Evolutionary conservation across 2,888 invertebrate genomes (phyloP), one percentile per base, ranked within the genome.

Genomic region (Prionchulus punctatus): DNA sequence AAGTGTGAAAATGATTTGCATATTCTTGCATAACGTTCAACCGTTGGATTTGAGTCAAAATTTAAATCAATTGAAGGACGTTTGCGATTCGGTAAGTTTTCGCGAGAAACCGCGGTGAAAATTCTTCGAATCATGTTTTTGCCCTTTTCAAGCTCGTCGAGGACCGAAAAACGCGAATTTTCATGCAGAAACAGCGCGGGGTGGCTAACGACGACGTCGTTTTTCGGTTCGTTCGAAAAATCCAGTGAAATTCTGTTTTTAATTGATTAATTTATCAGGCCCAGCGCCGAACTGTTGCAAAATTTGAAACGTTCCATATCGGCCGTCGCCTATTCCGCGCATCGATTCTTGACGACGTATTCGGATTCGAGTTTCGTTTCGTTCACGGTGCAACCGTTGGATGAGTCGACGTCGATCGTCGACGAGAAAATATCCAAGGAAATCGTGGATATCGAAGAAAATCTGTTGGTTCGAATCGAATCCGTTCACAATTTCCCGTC

Each of bases 1-100:
- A 60, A 64, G 70, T 1, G 69, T 72, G 50, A 72, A 72, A 60
- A 70, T 72, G 4, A 61, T 73, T 30, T 71, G 72, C 62, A 65
- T 67, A 30, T 65, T 66, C 36, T 62, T 73, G 54, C 68, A 67
- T 53, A 67, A 68, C 48, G 67, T 72, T 1, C 71, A 73, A 60
- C 71, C 72, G 1, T 66, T 66, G 2, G 71, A 71, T 50, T 63
- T 73, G 30, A 26, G 18, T 7, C n/a, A 51, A n/a, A 30, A 2
- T 30, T 28, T 26, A 47, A 49, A 31, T 30, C 42, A 45, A 3
- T 45, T 53, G 31, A 26, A 51, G 1, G 36, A 36, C 12, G 18
- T 36, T 36, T 27, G 31, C n/a, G 56, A 52, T 45, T 15, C 4
- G 18, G 15, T 36, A 15, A 15, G 47, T n/a, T 7, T 47, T 47